Base-by-base conservation (phyloP, 1,140 invertebrate species). In the Macrosteles quadrilineatus region DNA sequence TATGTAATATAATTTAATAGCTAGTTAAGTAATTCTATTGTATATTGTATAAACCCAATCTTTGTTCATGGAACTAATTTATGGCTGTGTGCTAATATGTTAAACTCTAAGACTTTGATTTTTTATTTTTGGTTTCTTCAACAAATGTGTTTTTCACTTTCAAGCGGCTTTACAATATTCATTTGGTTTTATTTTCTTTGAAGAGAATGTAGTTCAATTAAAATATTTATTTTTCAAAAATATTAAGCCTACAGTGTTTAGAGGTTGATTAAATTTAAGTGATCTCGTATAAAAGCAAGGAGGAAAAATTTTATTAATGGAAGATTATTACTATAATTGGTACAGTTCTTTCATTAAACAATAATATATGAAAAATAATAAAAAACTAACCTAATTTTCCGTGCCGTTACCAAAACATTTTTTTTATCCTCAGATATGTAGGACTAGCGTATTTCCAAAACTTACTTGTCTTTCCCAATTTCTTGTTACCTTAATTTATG, bases 81-180 rank as follows among this genome's bases (percentile, higher is more conserved):
- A 64, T 36, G 30, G 36, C 36, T 36, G 30, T 36, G 62, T 64
- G 30, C 36, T 64, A 64, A 40, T 36, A 64, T 59, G 55, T 59
- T 59, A 11, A 27, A 36, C n/a, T 64, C 9, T 31, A 25, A 59
- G 4, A 11, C 3, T 36, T n/a, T 27, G 6, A 36, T n/a, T 64
- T 36, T 11, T 31, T 64, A 36, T 21, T 36, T 31, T 30, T 6
- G 23, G 11, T 62, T 62, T 62, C 50, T 23, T n/a, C 14, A 2
- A 62, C 29, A 31, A 62, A 62, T 30, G 2, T 3, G 29, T 9
- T 25, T 27, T 30, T 62, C 11, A 27, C 9, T 6, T 30, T 29
- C 23, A 62, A 43, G 9, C n/a, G n/a, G 40, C n/a, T 43, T 43
- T 11, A 9, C n/a, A n/a, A n/a, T n/a, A n/a, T n/a, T 19, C 17